Evolutionary conservation across 2,113 vertebrate species (phyloP).

Genomic region (Bombycilla garrulus): DNA sequence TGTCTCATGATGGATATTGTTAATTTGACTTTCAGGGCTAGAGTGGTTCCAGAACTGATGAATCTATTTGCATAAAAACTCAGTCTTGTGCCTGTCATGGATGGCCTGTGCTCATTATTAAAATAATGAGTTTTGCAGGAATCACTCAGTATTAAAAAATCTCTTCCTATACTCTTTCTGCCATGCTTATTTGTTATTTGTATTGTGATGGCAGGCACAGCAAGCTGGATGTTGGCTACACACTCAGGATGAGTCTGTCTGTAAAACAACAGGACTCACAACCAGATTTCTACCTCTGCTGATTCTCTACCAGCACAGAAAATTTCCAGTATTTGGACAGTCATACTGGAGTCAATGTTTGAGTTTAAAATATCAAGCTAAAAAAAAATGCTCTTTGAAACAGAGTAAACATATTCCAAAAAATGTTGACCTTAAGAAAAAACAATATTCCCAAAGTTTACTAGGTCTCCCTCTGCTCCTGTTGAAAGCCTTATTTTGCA

Average conservation of each 20-base stretch:
- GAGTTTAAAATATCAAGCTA: not conserved
- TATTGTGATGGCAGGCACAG: not conserved
- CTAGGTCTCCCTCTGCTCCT: not conserved
- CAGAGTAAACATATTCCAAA: not conserved
- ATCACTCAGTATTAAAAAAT: not conserved
- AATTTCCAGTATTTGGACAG: not conserved
- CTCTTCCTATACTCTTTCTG: not conserved
- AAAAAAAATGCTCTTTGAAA: not conserved
- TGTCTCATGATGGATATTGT: not conserved
- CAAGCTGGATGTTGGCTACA: not conserved
- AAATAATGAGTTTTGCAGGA: constrained; percentile 15
- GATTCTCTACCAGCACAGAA: not conserved
- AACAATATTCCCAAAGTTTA: not conserved
- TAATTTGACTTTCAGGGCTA: constrained; percentile 42
- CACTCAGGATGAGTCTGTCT: not conserved
- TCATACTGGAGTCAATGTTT: not conserved
- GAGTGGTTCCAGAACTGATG: not conserved
- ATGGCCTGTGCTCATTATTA: constrained; percentile 11
- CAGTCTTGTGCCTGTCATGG: not conserved
- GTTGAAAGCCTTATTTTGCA: not conserved
- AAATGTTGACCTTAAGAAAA: not conserved
- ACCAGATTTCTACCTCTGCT: not conserved
- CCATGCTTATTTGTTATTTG: not conserved
- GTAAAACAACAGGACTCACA: not conserved
- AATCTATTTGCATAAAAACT: constrained; percentile 31